Conservation (phyloP, 2,113 vertebrate species). For the Benitochromis conjunctus region DNA sequence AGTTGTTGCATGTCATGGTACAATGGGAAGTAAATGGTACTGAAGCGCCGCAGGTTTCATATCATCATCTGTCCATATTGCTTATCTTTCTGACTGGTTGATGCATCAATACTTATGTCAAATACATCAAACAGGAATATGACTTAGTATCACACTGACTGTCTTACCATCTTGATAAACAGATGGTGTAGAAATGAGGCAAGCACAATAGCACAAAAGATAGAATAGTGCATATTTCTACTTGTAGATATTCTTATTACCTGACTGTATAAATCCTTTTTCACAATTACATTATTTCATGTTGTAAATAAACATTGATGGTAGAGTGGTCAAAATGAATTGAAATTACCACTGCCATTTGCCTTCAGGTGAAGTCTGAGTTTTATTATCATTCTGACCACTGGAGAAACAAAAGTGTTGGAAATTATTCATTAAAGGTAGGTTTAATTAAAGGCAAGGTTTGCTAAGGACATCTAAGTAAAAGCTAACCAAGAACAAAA, state of each 20-base stretch:
- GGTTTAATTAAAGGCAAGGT: neutral
- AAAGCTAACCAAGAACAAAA: neutral
- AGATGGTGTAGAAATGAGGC: neutral
- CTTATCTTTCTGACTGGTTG: neutral
- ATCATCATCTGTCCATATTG: neutral
- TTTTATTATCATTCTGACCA: neutral
- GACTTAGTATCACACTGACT: neutral
- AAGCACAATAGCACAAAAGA: neutral
- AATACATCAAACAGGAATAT: neutral
- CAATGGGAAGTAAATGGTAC: neutral
- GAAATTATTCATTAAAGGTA: neutral
- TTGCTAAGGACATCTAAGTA: neutral
- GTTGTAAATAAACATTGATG: neutral
- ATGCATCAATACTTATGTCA: neutral
- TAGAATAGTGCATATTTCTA: neutral
- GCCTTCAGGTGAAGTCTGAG: neutral
- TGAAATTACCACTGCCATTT: neutral
- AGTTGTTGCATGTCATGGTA: neutral
- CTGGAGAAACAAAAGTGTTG: neutral
- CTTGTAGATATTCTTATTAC: neutral
- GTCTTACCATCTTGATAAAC: neutral
- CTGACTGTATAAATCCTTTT: neutral
- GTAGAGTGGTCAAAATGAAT: neutral
- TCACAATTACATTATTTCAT: neutral
- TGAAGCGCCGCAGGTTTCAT: neutral